These are phyloP conservation scores for Bradypus variegatus DNA, from an alignment of 2,797 vertebrate genomes.

Conservation along the genomic window DNA sequence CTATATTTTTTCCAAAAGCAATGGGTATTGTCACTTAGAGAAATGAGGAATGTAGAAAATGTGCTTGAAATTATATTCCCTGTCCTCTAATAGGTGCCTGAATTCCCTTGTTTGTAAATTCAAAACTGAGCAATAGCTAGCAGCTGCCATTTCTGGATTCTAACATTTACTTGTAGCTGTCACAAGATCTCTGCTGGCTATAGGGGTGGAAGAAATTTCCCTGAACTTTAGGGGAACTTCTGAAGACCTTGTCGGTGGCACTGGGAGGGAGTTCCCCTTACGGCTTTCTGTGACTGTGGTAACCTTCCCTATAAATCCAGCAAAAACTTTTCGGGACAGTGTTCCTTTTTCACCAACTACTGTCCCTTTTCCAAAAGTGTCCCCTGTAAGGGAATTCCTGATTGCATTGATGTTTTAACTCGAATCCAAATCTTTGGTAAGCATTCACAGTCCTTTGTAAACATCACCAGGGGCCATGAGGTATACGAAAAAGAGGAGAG, in stretches of 20 bases:
- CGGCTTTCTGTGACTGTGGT: not conserved
- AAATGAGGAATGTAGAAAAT: slow-evolving; percentile 21
- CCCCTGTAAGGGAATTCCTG: not conserved
- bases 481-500: not conserved
- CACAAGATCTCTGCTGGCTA: not conserved
- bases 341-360: not conserved
- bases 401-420: not conserved
- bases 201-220: slow-evolving; percentile 28
- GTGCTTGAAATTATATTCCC: not conserved
- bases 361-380: not conserved
- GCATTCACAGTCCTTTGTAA: not conserved
- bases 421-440: not conserved
- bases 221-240: slow-evolving; percentile 32
- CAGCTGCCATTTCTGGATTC: not conserved
- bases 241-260: not conserved
- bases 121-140: not conserved
- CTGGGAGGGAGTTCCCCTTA: slow-evolving; percentile 18
- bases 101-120: slow-evolving; percentile 21
- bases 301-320: slow-evolving; percentile 24
- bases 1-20: not conserved
- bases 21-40: not conserved
- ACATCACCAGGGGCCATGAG: not conserved
- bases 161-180: not conserved
- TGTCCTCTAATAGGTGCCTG: not conserved
- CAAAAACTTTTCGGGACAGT: slow-evolving; percentile 6